phyloP scores from a whole-genome alignment of 1,140 invertebrate genomes.

The Hylaeus volcanicus region DNA sequence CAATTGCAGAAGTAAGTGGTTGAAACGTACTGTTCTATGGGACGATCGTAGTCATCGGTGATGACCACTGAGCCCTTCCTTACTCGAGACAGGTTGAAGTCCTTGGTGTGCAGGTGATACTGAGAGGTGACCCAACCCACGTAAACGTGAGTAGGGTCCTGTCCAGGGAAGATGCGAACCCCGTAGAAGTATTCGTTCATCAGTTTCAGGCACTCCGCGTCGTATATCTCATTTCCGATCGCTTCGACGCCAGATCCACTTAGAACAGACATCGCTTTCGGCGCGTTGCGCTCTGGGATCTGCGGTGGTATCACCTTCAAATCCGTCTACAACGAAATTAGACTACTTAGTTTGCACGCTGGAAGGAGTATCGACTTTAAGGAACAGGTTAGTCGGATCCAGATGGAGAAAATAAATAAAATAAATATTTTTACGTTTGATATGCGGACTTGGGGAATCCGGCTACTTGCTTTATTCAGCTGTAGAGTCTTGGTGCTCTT shows the following conservation, averaged over 20 bases:
- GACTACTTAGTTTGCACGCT: neutral
- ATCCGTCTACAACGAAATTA: conserved; percentile 80
- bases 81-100: conserved; percentile 94
- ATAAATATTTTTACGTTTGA: conserved; percentile 74
- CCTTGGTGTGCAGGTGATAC: conserved; percentile 93
- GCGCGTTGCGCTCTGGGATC: conserved; percentile 85
- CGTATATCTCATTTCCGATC: conserved; percentile 91
- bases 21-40: conserved; percentile 85
- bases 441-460: conserved; percentile 75
- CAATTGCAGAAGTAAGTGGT: neutral
- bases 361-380: neutral
- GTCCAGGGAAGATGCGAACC: conserved; percentile 94
- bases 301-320: conserved; percentile 84
- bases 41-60: conserved; percentile 88
- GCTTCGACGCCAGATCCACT: conserved; percentile 86
- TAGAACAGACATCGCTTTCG: conserved; percentile 87
- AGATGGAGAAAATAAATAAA: conserved; percentile 14
- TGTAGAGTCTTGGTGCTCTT: conserved; percentile 61
- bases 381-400: too few relatives aligned
- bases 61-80: conserved; percentile 92
- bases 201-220: conserved; percentile 92
- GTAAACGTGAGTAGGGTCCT: conserved; percentile 98
- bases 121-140: conserved; percentile 99
- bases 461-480: conserved; percentile 54
- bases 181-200: conserved; percentile 99